A percentile compares a stretch with the other conserved stretches of the same genome.
Conservation (phyloP, 1,140 invertebrate species). For the Mycetomoellerius zeteki region DNA sequence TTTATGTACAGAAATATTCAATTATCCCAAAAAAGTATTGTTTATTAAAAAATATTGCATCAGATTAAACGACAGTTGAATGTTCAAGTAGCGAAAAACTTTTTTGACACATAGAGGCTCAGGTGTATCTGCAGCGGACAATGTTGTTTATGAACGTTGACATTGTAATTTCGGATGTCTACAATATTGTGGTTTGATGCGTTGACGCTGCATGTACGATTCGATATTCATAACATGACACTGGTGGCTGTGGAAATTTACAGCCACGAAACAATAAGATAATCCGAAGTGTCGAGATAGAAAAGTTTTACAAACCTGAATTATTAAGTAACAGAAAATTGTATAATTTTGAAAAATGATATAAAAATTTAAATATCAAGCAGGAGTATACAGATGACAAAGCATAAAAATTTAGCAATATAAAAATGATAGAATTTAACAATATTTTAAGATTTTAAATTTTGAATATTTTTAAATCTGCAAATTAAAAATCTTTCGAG, state of each 20-base stretch:
- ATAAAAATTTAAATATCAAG: neutral
- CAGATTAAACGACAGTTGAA: neutral
- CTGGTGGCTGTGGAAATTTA: neutral
- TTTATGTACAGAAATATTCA: neutral
- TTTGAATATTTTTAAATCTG: neutral
- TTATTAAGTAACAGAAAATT: neutral
- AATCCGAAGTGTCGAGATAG: neutral
- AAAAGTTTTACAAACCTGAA: neutral
- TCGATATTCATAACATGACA: conserved; percentile 40
- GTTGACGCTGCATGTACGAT: neutral
- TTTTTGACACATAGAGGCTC: conserved; percentile 43
- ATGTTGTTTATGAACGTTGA: conserved; percentile 47
- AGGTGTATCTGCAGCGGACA: conserved; percentile 41
- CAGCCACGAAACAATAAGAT: neutral
- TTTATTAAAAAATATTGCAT: neutral
- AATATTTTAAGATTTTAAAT: neutral
- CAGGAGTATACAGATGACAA: neutral
- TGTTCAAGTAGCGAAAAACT: neutral
- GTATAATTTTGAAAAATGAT: neutral
- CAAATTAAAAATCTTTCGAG: neutral
- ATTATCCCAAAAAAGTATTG: neutral
- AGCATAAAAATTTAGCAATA: neutral
- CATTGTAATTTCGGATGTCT: conserved; percentile 49
- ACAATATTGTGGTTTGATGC: conserved; percentile 48
- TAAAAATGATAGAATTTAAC: neutral